Evolutionary conservation across 2,113 vertebrate genomes (phyloP), one percentile per base, ranked within the genome.

Genomic region (Cyprinus carpio): DNA sequence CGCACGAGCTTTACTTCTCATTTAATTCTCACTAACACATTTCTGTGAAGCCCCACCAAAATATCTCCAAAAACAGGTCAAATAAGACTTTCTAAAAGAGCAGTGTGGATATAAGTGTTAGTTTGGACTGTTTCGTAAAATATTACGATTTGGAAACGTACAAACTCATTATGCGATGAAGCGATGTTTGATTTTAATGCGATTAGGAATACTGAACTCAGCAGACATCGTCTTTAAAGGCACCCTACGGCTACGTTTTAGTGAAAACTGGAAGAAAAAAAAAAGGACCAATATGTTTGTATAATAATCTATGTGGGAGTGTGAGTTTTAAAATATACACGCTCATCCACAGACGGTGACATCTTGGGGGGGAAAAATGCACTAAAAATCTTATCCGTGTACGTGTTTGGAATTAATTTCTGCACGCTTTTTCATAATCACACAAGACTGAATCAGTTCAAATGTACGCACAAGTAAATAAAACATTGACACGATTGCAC

Each of bases 371-470:
- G 2, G 3, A 49, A 51, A 31, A 60, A 60, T 23, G 6, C 5
- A 82, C 43, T 34, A 82, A 62, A 82, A 62, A 54, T 69, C 64
- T 69, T 71, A 34, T 31, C 11, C 31, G 58, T 4, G 64, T 83
- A 72, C 67, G 81, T 72, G 67, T 40, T 25, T 58, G 6, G 81
- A 72, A 72, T 72, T 56, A 13, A 72, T 56, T 46, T 31, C 4
- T 49, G 20, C 11, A 37, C 79, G 25, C 25, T 27, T 37, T 83
- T 18, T 34, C 29, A 58, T 72, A 51, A 67, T 69, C 64, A 69
- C 65, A 81, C 60, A 1, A 18, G 29, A n/a, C 16, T 20, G 11
- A 81, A 49, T 27, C 67, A 34, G 43, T 51, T 65, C 8, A 20
- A 29, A 34, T 49, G 6, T 31, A 81, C 31, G 27, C 43, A n/a